A percentile compares a stretch with the other conserved stretches of the same genome.
Conservation (phyloP, 2,797 vertebrate species). For the Gobionotothen gibberifrons region DNA sequence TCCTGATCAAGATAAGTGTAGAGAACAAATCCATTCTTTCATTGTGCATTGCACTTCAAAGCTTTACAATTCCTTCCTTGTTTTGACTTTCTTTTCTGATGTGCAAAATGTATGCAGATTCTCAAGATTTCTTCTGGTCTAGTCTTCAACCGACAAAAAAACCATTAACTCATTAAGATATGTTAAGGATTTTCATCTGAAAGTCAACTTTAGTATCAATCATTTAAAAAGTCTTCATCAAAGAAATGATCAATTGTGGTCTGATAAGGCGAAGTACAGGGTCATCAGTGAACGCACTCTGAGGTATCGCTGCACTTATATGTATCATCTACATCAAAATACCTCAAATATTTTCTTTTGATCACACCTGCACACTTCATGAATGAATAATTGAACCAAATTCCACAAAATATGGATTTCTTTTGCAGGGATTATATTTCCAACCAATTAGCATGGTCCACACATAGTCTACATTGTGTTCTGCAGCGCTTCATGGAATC, state of each 20-base stretch:
- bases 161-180: constrained; percentile 1
- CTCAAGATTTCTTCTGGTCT: background rate
- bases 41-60: background rate
- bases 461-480: background rate
- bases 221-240: constrained; percentile 10
- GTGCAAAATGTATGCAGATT: constrained; percentile 3
- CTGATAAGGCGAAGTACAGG: background rate
- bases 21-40: background rate
- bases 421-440: background rate
- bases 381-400: constrained; percentile 20
- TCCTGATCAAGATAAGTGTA: background rate
- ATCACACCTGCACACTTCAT: constrained; percentile 17
- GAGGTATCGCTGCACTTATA: background rate
- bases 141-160: background rate
- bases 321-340: background rate
- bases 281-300: constrained; percentile 24
- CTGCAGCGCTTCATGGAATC: constrained; percentile 8
- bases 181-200: constrained; percentile 18
- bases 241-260: constrained; percentile 25
- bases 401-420: background rate
- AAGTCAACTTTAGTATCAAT: constrained; percentile 25
- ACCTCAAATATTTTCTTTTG: background rate
- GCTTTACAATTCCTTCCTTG: background rate
- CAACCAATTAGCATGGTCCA: background rate
- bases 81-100: constrained; percentile 11